Conservation (phyloP, 1,140 invertebrate species). For the Drosophila orosa region DNA sequence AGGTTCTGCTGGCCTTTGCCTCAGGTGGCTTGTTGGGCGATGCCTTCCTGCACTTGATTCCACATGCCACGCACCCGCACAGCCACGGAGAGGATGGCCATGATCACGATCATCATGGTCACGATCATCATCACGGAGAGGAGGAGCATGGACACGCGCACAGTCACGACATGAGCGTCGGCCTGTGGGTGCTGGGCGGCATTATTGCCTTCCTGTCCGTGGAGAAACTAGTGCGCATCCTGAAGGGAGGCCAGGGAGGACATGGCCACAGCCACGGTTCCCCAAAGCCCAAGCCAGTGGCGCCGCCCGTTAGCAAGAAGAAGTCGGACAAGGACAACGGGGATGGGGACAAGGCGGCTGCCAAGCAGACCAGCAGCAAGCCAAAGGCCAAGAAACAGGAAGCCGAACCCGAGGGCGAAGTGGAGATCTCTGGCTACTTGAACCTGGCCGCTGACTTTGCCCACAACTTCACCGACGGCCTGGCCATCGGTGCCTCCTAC, state of each 20-base stretch:
- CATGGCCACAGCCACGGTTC: constrained; percentile 85
- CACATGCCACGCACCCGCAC: constrained; percentile 93
- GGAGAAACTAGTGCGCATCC: constrained; percentile 95
- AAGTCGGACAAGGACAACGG: constrained; percentile 79
- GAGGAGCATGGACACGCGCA: constrained; percentile 86
- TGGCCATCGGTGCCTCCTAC: constrained; percentile 97
- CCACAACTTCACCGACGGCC: constrained; percentile 98
- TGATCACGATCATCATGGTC: constrained; percentile 62
- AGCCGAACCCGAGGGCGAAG: constrained; percentile 82
- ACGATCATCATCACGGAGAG: constrained; percentile 80
- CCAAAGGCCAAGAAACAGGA: constrained; percentile 74
- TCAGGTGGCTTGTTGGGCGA: constrained; percentile 97
- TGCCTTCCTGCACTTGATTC: constrained; percentile 97
- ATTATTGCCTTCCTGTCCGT: constrained; percentile 95
- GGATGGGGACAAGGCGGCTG: constrained; percentile 81
- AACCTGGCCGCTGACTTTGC: constrained; percentile 98
- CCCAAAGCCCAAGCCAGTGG: constrained; percentile 58
- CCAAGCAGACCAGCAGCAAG: constrained; percentile 47
- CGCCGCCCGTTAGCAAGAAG: constrained; percentile 73
- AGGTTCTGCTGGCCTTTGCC: constrained; percentile 95
- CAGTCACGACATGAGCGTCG: constrained; percentile 90
- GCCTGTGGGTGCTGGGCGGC: constrained; percentile 94
- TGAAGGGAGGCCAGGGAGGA: constrained; percentile 90
- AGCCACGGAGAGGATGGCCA: constrained; percentile 84
- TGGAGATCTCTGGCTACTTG: constrained; percentile 94